Evolutionary conservation across 92 coral and sea anemone species (phyloP).

Genomic region (Blastomussa wellsi): DNA sequence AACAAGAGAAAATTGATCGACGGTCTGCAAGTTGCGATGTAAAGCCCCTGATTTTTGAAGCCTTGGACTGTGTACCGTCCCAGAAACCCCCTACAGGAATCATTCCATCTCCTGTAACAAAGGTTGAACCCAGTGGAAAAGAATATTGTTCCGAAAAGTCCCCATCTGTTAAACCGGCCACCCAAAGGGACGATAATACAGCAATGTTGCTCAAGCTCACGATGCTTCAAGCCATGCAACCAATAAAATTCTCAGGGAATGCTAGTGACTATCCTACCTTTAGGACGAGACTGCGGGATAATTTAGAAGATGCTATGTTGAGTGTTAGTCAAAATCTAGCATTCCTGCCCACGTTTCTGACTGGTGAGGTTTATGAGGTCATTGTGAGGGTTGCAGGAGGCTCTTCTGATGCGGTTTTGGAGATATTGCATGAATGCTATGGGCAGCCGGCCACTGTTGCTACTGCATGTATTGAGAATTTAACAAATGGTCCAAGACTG

Average conservation of each 20-base stretch:
- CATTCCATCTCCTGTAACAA: background rate
- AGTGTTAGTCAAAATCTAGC: slow-evolving; percentile 53
- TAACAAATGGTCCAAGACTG: slow-evolving; percentile 47
- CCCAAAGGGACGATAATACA: background rate
- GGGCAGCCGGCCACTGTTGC: slow-evolving; percentile 62
- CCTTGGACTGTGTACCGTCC: too few species aligned
- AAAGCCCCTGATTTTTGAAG: background rate
- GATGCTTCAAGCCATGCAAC: slow-evolving; percentile 42
- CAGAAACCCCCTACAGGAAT: background rate
- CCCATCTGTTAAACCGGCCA: background rate
- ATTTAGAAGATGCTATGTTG: slow-evolving; percentile 49
- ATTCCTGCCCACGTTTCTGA: slow-evolving; percentile 2
- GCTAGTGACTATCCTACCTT: slow-evolving; percentile 54
- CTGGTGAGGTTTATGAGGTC: slow-evolving; percentile 64
- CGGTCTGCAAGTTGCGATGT: background rate
- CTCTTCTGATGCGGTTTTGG: slow-evolving; percentile 46
- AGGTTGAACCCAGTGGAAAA: too few species aligned
- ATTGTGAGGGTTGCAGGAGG: slow-evolving; percentile 55
- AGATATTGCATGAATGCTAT: slow-evolving; percentile 44
- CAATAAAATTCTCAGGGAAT: slow-evolving; percentile 45
- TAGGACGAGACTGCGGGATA: slow-evolving; percentile 19
- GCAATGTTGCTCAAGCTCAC: slow-evolving; percentile 49
- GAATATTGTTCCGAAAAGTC: too few species aligned
- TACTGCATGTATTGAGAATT: slow-evolving; percentile 56
- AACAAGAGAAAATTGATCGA: background rate